Conservation (phyloP, 92 coral and sea anemone species). For the Muricea muricata region DNA sequence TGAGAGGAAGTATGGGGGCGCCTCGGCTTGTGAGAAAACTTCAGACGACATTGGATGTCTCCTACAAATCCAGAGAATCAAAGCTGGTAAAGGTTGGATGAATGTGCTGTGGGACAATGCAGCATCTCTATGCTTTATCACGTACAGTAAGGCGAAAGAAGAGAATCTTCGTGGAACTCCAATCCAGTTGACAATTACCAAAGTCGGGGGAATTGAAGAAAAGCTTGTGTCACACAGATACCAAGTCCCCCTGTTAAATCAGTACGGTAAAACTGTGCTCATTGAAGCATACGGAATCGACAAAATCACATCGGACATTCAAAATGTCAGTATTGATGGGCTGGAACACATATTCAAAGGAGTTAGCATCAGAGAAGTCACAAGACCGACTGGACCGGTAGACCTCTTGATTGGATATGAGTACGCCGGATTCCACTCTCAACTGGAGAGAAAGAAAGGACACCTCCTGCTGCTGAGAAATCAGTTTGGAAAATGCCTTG, state of each 20-base stretch:
- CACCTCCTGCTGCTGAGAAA: constrained; percentile 18
- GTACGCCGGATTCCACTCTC: constrained; percentile 53
- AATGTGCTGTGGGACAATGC: constrained; percentile 59
- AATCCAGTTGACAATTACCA: constrained; percentile 28
- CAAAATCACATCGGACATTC: constrained; percentile 63
- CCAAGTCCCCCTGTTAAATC: background rate
- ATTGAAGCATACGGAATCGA: constrained; percentile 62
- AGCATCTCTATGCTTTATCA: constrained; percentile 49
- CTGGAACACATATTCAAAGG: background rate
- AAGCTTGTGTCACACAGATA: constrained; percentile 5
- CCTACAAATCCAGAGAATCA: constrained; percentile 55
- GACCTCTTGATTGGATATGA: constrained; percentile 29
- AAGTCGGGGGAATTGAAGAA: constrained; percentile 38
- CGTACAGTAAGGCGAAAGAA: constrained; percentile 49
- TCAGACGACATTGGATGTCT: constrained; percentile 29
- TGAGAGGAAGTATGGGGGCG: constrained; percentile 5
- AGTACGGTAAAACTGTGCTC: constrained; percentile 26
- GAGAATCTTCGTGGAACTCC: background rate
- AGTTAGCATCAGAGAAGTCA: background rate
- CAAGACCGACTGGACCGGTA: constrained; percentile 31
- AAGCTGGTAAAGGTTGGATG: constrained; percentile 45
- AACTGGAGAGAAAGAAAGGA: constrained; percentile 37
- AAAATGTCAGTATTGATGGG: constrained; percentile 31
- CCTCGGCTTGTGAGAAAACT: constrained; percentile 10
- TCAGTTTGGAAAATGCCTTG: constrained; percentile 41